These are phyloP conservation scores for Ophioninae sp. DNA, from an alignment of 2,888 invertebrate genomes.

Conservation along the genomic window DNA sequence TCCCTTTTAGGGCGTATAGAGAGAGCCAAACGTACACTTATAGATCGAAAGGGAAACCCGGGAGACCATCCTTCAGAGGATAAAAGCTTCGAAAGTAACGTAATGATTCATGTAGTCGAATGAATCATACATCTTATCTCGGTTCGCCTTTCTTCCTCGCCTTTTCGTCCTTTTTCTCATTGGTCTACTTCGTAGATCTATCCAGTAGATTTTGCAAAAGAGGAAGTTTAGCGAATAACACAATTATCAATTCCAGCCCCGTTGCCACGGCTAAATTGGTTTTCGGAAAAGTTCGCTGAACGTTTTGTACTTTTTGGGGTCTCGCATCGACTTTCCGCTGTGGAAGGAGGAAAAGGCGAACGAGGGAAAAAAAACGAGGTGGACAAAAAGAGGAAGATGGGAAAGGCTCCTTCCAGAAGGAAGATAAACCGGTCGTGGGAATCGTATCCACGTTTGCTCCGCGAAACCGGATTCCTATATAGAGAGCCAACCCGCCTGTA, in stretches of 20 bases:
- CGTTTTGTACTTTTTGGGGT: conserved; percentile 18
- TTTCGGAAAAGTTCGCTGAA: not conserved
- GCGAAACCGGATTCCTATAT: conserved; percentile 28
- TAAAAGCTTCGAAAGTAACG: conserved; percentile 49
- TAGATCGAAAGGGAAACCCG: conserved; percentile 16
- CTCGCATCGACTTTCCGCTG: conserved; percentile 19
- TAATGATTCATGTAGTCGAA: conserved; percentile 53
- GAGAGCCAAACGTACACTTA: conserved; percentile 4
- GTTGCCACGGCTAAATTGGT: conserved; percentile 34
- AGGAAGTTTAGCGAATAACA: conserved; percentile 20
- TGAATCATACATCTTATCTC: conserved; percentile 48
- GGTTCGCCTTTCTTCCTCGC: conserved; percentile 8
- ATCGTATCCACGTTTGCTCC: conserved; percentile 28
- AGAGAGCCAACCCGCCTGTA: conserved; percentile 1
- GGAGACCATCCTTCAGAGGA: conserved; percentile 45
- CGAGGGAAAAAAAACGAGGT: conserved; percentile 11
- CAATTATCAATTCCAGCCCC: conserved; percentile 38
- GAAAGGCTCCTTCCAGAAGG: conserved; percentile 34
- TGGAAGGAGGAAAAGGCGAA: not conserved
- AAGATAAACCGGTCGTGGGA: conserved; percentile 49
- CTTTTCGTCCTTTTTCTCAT: not conserved
- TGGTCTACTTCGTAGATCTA: not conserved
- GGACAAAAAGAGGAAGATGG: conserved; percentile 9
- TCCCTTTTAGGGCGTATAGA: conserved; percentile 2
- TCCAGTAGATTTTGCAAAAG: not conserved